Base-by-base conservation (phyloP, 2,888 invertebrate genomes). In the Cactoblastis cactorum region DNA sequence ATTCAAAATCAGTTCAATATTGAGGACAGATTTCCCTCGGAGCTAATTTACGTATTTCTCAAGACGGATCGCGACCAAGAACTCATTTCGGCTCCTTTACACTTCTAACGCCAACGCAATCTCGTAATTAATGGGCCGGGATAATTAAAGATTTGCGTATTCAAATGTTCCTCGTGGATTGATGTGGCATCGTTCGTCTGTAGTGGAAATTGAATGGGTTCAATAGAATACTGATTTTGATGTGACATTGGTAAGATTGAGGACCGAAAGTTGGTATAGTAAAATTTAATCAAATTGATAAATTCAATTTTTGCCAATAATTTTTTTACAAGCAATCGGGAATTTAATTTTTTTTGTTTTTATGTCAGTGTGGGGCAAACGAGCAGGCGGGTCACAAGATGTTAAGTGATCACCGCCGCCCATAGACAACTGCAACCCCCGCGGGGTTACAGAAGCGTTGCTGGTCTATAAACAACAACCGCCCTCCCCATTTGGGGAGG, bases 61-160 rank as follows among this genome's bases (percentile, higher is more conserved):
- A 64, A 69, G 72, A 74, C 66, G 66, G 68, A 74, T 75, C 65
- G 61, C 63, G 62, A 62, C 64, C 68, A 64, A 71, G 76, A 77
- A 74, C 79, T 83, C 78, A 82, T 83, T 82, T 77, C 72, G 73
- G 58, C 80, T 78, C 72, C 75, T 83, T 83, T 80, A 83, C 80
- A 83, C 83, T 83, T 80, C 78, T 77, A 80, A 81, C 81, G 69
- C 67, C 63, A 58, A 64, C 65, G 65, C 72, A 75, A 75, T 79
- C 74, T 74, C 60, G 71, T 77, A 77, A 80, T 81, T 80, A 82
- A 80, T 78, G 77, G 74, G 58, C 61, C 59, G 56, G 65, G 65
- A 74, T 77, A 76, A 80, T 79, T 77, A 78, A 76, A 73, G 71
- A 71, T 75, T 77, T 72, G 62, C 24, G 45, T 18, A 46, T 22